A percentile compares a stretch with the other conserved stretches of the same genome.
phyloP scores from a whole-genome alignment of 2,797 vertebrate species.

The Apogon hyalosoma region DNA sequence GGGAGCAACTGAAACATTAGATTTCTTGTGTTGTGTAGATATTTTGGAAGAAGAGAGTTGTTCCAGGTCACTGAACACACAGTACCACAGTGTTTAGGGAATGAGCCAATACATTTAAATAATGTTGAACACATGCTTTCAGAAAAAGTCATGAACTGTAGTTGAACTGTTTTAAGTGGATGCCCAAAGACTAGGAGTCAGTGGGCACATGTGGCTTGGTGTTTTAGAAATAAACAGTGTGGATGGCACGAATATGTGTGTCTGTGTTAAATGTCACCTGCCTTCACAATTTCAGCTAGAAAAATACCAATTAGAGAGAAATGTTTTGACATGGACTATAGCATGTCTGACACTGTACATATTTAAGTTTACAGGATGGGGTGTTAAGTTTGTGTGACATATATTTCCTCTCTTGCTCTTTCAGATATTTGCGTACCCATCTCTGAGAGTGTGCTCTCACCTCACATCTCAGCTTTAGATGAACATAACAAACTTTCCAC shows the following conservation, averaged over 20 bases:
- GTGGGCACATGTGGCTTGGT: slow-evolving; percentile 1
- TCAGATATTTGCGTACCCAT: slow-evolving; percentile 92
- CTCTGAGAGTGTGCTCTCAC: slow-evolving; percentile 90
- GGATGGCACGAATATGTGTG: background rate
- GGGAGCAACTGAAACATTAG: background rate
- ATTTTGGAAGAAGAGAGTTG: slow-evolving; percentile 37
- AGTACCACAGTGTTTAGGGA: slow-evolving; percentile 12
- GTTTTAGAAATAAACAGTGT: background rate
- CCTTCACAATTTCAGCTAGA: background rate
- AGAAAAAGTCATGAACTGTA: slow-evolving; percentile 29
- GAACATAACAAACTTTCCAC: slow-evolving; percentile 89
- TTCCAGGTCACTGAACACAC: slow-evolving; percentile 30
- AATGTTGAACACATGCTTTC: slow-evolving; percentile 57
- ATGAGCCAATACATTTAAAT: slow-evolving; percentile 45
- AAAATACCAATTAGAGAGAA: background rate
- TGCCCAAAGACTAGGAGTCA: slow-evolving; percentile 34
- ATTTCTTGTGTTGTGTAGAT: slow-evolving; percentile 39
- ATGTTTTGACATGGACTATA: background rate
- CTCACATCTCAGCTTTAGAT: slow-evolving; percentile 91
- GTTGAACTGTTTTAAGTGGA: slow-evolving; percentile 33
- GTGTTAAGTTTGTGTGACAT: background rate
- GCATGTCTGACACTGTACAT: no score
- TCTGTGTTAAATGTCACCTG: background rate
- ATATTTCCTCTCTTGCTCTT: slow-evolving; percentile 13
- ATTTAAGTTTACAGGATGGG: background rate